phyloP scores from a whole-genome alignment of 2,113 vertebrate species.

The Vicugna pacos region DNA sequence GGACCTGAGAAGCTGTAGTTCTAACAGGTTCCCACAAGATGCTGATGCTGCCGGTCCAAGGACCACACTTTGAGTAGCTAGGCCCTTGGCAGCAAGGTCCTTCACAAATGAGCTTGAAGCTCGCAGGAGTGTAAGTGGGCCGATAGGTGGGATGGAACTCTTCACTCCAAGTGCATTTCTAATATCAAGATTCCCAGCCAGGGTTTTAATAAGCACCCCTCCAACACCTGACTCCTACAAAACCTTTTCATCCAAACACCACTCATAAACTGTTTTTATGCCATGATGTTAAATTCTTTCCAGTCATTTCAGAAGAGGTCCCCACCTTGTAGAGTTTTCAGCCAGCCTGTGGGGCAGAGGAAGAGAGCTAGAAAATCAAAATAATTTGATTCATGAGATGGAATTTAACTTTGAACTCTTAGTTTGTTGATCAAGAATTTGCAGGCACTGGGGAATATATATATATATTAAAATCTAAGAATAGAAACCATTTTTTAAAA shows the following conservation, averaged over 20 bases:
- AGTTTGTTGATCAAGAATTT: background rate
- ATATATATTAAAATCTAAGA: background rate
- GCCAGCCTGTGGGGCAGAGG: background rate
- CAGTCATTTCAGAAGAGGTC: background rate
- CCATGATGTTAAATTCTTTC: constrained; percentile 16
- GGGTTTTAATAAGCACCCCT: background rate
- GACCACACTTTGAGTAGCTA: background rate
- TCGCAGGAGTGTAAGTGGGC: background rate
- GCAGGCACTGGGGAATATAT: background rate
- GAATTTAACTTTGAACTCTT: background rate
- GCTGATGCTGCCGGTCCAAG: background rate
- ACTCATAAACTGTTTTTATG: background rate
- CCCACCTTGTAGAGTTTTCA: background rate
- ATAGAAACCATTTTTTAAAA: background rate
- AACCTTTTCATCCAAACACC: background rate
- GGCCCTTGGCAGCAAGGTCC: too few species aligned
- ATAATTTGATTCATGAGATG: background rate
- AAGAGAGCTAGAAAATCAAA: background rate
- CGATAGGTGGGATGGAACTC: background rate
- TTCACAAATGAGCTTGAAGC: background rate
- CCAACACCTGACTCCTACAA: background rate
- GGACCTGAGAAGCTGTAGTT: background rate
- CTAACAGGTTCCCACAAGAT: background rate
- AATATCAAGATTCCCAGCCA: background rate
- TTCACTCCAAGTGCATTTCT: background rate